Evolutionary conservation across 2,797 vertebrate species (phyloP), one percentile per base, ranked within the genome.

Genomic region (Lophotriccus pileatus): DNA sequence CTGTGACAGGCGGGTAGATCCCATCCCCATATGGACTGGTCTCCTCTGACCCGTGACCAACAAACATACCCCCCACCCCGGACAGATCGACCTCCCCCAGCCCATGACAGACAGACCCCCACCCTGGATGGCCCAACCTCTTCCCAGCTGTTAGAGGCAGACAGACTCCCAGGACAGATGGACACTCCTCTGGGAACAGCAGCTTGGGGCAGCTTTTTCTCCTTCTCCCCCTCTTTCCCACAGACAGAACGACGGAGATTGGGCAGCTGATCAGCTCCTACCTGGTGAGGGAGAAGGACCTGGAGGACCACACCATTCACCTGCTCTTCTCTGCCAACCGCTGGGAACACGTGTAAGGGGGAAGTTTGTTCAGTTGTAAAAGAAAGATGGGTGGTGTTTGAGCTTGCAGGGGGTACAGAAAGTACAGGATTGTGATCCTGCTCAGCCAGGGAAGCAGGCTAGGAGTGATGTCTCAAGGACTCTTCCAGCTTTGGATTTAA

Each of bases 271-370:
- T 99, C 94, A 98, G 96, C 94, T 97, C 98, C 22, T 99, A 99
- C 95, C 97, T 99, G 93, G 97, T 98, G 95, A 99, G 98, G 84
- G 99, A 98, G 46, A 98, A 96, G 18, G 98, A 99, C 7, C 50
- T 99, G 96, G 99, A 99, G 95, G 99, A 99, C 49, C 99, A 99
- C 90, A 98, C 99, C 0, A 96, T 99, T 41, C 99, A 99, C 73
- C 97, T 99, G 41, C 98, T 99, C 12, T 99, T 99, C 96, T 99
- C 99, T 14, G 99, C 99, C 2, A 99, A 99, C 97, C 98, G 99
- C 95, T 99, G 99, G 99, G 99, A 99, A n/a, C 97, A 98, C 7
- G 98, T 98, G 99, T 99, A 98, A 98, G 94, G 96, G 58, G 8
- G 18, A 12, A 4, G 5, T 24, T 66, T 39, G 9, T 55, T 66